Conservation (phyloP, 23 tunicate genomes). For the Trididemnum clinides region DNA sequence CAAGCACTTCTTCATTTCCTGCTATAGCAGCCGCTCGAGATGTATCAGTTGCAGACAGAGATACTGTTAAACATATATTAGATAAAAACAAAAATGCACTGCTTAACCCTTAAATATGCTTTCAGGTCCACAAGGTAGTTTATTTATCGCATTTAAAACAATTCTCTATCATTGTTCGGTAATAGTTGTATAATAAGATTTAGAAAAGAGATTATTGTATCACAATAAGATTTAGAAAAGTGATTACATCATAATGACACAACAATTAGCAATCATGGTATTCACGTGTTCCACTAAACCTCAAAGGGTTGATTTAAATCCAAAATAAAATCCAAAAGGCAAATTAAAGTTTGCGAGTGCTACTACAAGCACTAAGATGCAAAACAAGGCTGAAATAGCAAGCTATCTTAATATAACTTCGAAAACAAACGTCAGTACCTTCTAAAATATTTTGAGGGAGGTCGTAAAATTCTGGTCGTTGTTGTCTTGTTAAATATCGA, state of each 20-base stretch:
- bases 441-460: conserved; percentile 64
- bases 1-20: conserved; percentile 56
- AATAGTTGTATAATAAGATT: too few relatives aligned
- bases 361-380: too few relatives aligned
- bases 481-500: conserved; percentile 72
- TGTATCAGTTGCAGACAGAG: conserved; percentile 60
- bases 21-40: conserved; percentile 19
- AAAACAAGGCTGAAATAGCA: too few relatives aligned
- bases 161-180: too few relatives aligned
- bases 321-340: neutral
- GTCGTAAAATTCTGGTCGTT: conserved; percentile 56
- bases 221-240: neutral
- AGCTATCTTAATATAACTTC: neutral
- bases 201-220: neutral
- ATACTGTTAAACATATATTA: conserved; percentile 31
- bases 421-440: conserved; percentile 30
- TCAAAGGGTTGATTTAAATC: neutral
- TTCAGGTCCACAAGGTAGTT: too few relatives aligned
- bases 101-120: too few relatives aligned
- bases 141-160: too few relatives aligned
- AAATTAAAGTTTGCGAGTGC: too few relatives aligned
- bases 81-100: neutral
- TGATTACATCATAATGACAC: too few relatives aligned
- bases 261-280: too few relatives aligned
- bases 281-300: neutral